Conservation (phyloP, 1,140 invertebrate genomes). For the Bombus polaris region DNA sequence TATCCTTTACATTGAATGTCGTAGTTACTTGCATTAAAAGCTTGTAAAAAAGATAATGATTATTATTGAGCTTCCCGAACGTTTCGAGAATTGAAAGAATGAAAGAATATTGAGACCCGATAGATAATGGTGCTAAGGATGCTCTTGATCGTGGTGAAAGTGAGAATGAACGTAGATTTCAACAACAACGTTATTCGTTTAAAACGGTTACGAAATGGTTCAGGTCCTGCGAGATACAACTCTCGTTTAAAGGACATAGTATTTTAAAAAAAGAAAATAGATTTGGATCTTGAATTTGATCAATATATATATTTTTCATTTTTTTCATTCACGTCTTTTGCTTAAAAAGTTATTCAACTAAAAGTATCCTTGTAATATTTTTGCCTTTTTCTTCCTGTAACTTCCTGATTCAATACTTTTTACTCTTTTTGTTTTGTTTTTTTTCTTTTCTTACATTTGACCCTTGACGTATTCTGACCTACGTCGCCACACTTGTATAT, state of each 20-base stretch:
- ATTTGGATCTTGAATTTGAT: background rate
- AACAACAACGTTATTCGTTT: background rate
- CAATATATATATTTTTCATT: too few relatives aligned
- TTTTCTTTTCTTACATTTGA: background rate
- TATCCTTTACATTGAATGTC: background rate
- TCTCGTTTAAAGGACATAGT: background rate
- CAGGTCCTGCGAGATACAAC: background rate
- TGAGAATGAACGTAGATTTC: background rate
- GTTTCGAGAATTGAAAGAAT: background rate
- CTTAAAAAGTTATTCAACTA: background rate
- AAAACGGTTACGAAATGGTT: background rate
- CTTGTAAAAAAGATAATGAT: background rate
- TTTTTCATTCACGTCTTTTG: too few relatives aligned
- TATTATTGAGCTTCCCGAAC: background rate
- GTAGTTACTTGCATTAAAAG: background rate
- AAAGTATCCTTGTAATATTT: background rate
- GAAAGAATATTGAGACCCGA: background rate
- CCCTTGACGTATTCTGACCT: constrained; percentile 24
- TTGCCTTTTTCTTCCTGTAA: too few relatives aligned
- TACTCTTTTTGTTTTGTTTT: background rate
- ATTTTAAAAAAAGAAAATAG: background rate
- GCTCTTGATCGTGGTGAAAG: constrained; percentile 4
- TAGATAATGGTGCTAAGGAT: background rate
- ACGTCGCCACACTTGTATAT: constrained; percentile 27
- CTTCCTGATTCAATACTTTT: background rate